Conservation (phyloP, 2,113 vertebrate species). For the Gobius niger region DNA sequence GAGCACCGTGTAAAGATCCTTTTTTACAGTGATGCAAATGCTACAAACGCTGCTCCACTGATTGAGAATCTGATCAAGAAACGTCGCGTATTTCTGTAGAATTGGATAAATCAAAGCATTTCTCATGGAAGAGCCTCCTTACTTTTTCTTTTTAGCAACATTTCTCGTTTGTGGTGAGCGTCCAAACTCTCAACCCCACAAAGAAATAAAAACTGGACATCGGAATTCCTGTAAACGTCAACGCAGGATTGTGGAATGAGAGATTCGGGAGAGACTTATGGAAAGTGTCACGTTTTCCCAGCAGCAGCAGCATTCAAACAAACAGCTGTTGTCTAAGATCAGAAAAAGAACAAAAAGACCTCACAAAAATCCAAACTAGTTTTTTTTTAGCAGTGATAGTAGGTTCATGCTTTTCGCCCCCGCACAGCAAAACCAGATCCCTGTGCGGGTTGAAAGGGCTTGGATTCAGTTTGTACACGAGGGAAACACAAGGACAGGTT, state of each 20-base stretch:
- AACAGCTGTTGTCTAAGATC: constrained; percentile 88
- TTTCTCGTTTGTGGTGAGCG: no score
- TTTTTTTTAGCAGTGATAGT: constrained; percentile 83
- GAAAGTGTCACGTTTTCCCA: constrained; percentile 35
- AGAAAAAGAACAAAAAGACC: constrained; percentile 88
- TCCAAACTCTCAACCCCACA: constrained; percentile 33
- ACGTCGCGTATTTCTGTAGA: no score
- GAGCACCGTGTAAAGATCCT: constrained; percentile 8
- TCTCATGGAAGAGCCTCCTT: no score
- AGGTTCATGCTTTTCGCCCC: constrained; percentile 79
- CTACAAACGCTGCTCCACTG: constrained; percentile 74
- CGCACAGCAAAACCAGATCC: neutral
- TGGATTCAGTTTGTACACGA: neutral
- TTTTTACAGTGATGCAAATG: constrained; percentile 38
- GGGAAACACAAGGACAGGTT: no score
- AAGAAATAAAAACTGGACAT: no score
- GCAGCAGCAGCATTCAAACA: constrained; percentile 76
- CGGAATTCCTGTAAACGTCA: no score
- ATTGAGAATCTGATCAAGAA: no score
- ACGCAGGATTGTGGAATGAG: constrained; percentile 40
- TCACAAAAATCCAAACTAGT: constrained; percentile 93
- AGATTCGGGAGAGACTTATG: constrained; percentile 15
- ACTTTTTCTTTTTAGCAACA: no score
- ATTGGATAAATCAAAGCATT: no score
- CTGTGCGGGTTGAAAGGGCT: neutral